Evolutionary conservation across 2,888 invertebrate genomes (phyloP).

Genomic region (Xestia sexstrigata): DNA sequence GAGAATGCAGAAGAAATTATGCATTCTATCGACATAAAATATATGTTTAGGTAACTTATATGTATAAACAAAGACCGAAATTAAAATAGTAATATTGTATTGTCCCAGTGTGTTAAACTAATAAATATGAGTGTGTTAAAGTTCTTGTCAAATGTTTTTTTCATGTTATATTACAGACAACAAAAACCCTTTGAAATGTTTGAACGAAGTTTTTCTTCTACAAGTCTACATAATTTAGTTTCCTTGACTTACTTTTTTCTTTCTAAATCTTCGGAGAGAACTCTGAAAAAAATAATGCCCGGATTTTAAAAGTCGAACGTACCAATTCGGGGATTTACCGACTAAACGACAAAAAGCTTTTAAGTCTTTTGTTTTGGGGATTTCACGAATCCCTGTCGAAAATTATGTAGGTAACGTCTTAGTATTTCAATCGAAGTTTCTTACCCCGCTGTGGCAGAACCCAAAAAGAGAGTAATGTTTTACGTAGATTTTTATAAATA

Average conservation of each 20-base stretch:
- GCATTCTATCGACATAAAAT: background rate
- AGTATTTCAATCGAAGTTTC: constrained; percentile 9
- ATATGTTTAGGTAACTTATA: background rate
- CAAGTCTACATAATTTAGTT: constrained; percentile 24
- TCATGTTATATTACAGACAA: background rate
- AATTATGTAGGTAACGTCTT: constrained; percentile 1
- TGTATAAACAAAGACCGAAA: background rate
- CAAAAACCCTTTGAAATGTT: background rate
- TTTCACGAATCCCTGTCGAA: constrained; percentile 16
- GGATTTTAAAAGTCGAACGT: constrained; percentile 51
- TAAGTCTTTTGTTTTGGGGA: constrained; percentile 48
- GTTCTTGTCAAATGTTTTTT: background rate
- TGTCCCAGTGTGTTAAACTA: background rate
- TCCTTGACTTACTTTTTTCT: constrained; percentile 17
- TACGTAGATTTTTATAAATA: background rate
- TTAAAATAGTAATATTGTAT: background rate
- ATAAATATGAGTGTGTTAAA: background rate
- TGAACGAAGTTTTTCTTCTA: background rate
- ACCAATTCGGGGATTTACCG: constrained; percentile 42
- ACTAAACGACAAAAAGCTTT: constrained; percentile 50
- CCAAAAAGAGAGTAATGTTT: background rate
- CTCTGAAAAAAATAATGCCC: constrained; percentile 31
- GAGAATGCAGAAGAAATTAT: no score
- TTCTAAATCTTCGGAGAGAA: constrained; percentile 16
- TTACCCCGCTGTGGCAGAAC: background rate